A percentile compares a stretch with the other conserved stretches of the same genome.
These are phyloP conservation scores for Pocillopora grandis DNA, from an alignment of 92 coral and sea anemone genomes.

Conservation along the genomic window DNA sequence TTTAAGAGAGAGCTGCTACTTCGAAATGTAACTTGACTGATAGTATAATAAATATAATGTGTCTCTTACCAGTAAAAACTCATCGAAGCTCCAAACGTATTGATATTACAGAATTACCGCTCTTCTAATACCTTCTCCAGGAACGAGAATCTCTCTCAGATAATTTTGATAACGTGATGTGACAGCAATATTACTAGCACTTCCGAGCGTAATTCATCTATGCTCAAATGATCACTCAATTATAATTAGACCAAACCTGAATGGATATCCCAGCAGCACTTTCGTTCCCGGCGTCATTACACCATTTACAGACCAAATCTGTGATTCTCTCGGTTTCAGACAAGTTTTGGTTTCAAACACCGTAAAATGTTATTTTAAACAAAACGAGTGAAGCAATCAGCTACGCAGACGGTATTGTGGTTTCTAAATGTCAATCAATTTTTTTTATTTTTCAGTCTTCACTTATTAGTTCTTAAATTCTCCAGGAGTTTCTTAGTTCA, in stretches of 20 bases:
- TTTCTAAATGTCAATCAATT: not conserved
- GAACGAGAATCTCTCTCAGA: too few species aligned
- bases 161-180: conserved; percentile 18
- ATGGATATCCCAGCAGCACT: conserved; percentile 17
- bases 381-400: not conserved
- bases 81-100: too few species aligned
- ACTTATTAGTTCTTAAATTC: not conserved
- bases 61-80: conserved; percentile 17
- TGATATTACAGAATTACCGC: too few species aligned
- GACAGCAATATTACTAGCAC: not conserved
- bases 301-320: not conserved
- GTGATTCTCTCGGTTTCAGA: not conserved
- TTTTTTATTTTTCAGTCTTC: not conserved
- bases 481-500: not conserved
- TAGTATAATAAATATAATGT: not conserved
- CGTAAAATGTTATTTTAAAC: too few species aligned
- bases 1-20: not conserved
- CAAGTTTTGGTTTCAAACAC: not conserved
- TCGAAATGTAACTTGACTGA: not conserved
- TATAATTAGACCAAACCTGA: not conserved
- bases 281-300: conserved; percentile 5
- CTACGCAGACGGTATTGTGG: not conserved
- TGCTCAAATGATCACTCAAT: not conserved
- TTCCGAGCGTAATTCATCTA: conserved; percentile 14
- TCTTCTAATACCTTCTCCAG: too few species aligned